A percentile compares a stretch with the other conserved stretches of the same genome.
phyloP scores from a whole-genome alignment of 2,797 vertebrate species.

The Furcifer pardalis region DNA sequence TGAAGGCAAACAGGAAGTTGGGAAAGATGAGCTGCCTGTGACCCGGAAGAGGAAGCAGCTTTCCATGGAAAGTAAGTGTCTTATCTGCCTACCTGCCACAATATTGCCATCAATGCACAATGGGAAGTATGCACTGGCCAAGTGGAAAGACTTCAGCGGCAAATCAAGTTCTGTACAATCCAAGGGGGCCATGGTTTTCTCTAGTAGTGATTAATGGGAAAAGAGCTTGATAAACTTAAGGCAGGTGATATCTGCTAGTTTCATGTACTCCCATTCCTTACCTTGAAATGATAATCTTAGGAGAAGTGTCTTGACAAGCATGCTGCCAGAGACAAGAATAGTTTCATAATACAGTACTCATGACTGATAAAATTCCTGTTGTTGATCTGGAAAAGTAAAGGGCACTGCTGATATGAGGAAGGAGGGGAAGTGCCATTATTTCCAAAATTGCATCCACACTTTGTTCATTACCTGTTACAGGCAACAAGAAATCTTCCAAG shows the following conservation, averaged over 20 bases:
- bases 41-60: conserved; percentile 80
- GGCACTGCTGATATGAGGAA: too few species aligned
- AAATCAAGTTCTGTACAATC: background rate
- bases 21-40: conserved; percentile 80
- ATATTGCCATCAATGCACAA: background rate
- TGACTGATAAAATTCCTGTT: background rate
- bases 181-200: background rate
- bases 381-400: background rate
- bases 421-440: background rate
- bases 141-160: background rate
- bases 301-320: background rate
- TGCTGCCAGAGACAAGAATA: background rate
- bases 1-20: conserved; percentile 78
- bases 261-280: background rate
- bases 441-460: conserved; percentile 5
- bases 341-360: background rate
- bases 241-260: background rate
- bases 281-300: background rate
- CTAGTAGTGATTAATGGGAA: background rate
- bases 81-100: background rate
- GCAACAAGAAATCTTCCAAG: conserved; percentile 81
- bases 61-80: conserved; percentile 71
- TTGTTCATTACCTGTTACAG: conserved; percentile 69
- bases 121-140: background rate
- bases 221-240: background rate